Base-by-base conservation (phyloP, 2,888 invertebrate species). In the Ornithoptera priamus region DNA sequence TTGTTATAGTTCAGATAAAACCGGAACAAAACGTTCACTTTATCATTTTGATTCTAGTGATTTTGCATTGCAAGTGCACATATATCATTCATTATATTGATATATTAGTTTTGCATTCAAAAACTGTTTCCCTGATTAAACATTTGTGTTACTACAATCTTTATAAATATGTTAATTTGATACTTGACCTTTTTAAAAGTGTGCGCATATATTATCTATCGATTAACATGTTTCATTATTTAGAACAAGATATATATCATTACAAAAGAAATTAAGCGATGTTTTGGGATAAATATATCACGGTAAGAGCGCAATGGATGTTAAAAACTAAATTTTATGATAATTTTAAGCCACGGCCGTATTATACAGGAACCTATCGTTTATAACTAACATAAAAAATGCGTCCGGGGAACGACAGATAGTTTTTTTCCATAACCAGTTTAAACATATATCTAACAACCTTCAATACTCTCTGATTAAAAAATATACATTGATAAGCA, bases 401-500 rank as follows among this genome's bases (percentile, higher is more conserved):
- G 20, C 10, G 20, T 20, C 57, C 57, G 57, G 57, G 57, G 18
- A 20, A 15, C 30, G 59, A 17, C 30, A 57, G 20, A 39, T 10
- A 39, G n/a, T 22, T 20, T 57, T 57, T 57, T 36, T 61, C 39
- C 60, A 61, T 39, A 39, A 30, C n/a, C 60, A 61, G 39, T 61
- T 61, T 61, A 42, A 20, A 62, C 22, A 22, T n/a, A 71, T 72
- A 73, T 72, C 74, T 73, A 70, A 70, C 69, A 76, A 75, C 82
- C 81, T 82, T 83, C 79, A 70, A 56, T 76, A 74, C 77, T 77
- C 76, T 78, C 77, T 77, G 80, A 82, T 80, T 80, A 80, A 77
- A 39, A 73, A 75, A 73, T 75, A 73, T 75, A 78, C 63, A 60
- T 62, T 75, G 77, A 79, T 81, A 79, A 61, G 74, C 53, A 70